Evolutionary conservation across 2,888 invertebrate species (phyloP).

Genomic region (Camponotus fellah): DNA sequence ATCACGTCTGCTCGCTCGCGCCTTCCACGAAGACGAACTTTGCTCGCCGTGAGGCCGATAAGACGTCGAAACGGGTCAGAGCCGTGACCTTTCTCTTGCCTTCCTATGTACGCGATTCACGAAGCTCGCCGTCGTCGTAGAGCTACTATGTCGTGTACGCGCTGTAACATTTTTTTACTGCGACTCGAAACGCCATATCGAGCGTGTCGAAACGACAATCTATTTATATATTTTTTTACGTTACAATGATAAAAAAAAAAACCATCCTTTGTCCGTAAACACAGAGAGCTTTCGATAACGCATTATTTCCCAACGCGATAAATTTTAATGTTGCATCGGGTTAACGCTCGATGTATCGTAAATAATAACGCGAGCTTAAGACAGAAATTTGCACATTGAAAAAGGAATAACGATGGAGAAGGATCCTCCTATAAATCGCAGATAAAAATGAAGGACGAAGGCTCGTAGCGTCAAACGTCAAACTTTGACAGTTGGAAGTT

Average conservation of each 20-base stretch:
- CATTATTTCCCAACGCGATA: neutral
- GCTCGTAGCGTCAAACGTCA: neutral
- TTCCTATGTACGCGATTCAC: slow-evolving; percentile 64
- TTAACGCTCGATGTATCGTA: neutral
- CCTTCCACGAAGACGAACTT: slow-evolving; percentile 76
- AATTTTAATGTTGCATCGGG: neutral
- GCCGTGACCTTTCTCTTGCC: slow-evolving; percentile 82
- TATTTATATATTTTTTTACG: neutral
- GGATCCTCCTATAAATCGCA: neutral
- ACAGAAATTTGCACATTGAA: neutral
- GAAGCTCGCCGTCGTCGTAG: slow-evolving; percentile 46
- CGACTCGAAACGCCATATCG: slow-evolving; percentile 25
- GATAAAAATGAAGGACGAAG: neutral
- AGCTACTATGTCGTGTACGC: slow-evolving; percentile 36
- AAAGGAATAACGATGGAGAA: neutral
- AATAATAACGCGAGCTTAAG: neutral
- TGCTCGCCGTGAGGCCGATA: slow-evolving; percentile 80
- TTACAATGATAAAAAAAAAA: neutral
- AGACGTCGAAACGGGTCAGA: slow-evolving; percentile 83
- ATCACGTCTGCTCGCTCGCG: slow-evolving; percentile 45
- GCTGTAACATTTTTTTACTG: slow-evolving; percentile 22
- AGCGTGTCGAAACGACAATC: slow-evolving; percentile 6
- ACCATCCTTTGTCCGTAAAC: neutral
- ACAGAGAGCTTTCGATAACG: neutral
- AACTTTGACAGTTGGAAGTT: neutral